Conservation (phyloP, 1,140 invertebrate genomes). For the Brachionus asplanchnoidis region DNA sequence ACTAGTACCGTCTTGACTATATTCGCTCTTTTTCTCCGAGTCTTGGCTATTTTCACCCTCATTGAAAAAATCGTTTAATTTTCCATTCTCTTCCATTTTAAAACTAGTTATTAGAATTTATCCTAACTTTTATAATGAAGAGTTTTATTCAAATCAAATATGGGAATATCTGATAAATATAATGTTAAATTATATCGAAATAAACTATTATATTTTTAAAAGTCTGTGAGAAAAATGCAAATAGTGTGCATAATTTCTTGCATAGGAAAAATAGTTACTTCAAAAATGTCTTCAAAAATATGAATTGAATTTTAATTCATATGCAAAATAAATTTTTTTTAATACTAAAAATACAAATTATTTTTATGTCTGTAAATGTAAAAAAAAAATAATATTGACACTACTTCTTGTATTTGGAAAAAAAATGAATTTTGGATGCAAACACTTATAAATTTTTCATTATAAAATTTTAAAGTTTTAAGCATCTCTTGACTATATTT, state of each 20-base stretch:
- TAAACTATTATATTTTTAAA: neutral
- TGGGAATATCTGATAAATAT: neutral
- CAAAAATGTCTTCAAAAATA: conserved; percentile 61
- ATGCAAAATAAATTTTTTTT: too few species aligned
- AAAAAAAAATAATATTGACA: too few species aligned
- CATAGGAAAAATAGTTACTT: conserved; percentile 67
- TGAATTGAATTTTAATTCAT: too few species aligned
- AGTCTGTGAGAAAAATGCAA: neutral
- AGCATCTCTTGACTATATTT: too few species aligned
- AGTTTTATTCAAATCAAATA: neutral
- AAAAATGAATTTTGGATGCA: too few species aligned
- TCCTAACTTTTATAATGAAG: neutral
- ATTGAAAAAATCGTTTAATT: neutral
- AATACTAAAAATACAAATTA: too few species aligned
- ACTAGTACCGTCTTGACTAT: neutral
- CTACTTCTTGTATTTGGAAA: too few species aligned
- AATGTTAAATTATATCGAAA: neutral
- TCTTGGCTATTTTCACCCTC: neutral
- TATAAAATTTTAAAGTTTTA: too few species aligned
- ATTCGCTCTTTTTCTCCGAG: neutral
- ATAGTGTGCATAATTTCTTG: conserved; percentile 57
- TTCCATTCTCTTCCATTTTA: neutral
- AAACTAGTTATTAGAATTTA: neutral
- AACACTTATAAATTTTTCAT: too few species aligned
- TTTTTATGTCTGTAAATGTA: too few species aligned